These are phyloP conservation scores for Pyrgus malvae DNA, from an alignment of 2,888 invertebrate species.

Conservation along the genomic window DNA sequence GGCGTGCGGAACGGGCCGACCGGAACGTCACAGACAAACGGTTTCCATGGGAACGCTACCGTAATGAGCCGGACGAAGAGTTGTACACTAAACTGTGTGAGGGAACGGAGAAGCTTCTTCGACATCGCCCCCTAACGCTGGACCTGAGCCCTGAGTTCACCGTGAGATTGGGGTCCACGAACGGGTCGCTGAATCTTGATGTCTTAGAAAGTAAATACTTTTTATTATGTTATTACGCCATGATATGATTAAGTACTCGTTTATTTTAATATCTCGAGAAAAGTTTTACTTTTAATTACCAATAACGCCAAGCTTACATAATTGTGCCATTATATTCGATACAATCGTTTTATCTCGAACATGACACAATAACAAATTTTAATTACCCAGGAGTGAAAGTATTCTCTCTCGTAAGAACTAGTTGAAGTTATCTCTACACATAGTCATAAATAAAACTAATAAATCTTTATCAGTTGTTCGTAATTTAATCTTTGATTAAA, in stretches of 20 bases:
- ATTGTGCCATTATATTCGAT: too few relatives aligned
- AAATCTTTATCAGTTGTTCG: too few relatives aligned
- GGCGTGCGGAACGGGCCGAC: slow-evolving; percentile 70
- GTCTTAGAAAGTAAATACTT: slow-evolving; percentile 67
- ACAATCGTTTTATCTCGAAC: too few relatives aligned
- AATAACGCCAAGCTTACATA: too few relatives aligned
- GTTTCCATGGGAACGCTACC: slow-evolving; percentile 69
- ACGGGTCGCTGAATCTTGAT: slow-evolving; percentile 73
- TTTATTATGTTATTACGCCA: background rate
- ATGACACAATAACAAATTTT: too few relatives aligned
- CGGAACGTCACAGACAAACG: slow-evolving; percentile 34
- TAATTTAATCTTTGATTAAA: too few relatives aligned
- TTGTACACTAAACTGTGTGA: slow-evolving; percentile 73
- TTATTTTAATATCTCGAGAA: background rate
- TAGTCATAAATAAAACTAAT: too few relatives aligned
- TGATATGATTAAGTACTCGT: too few relatives aligned
- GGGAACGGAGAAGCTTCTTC: slow-evolving; percentile 74
- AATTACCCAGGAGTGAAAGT: too few relatives aligned
- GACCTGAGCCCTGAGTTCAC: slow-evolving; percentile 75
- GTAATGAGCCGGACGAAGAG: slow-evolving; percentile 67
- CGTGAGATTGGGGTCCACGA: slow-evolving; percentile 71
- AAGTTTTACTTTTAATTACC: background rate
- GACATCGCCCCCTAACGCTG: slow-evolving; percentile 71
- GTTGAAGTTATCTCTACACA: too few relatives aligned
- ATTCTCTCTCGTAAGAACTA: too few relatives aligned